A percentile compares a stretch with the other conserved stretches of the same genome.
Conservation (phyloP, 2,888 invertebrate genomes). For the Drosophila barbarae region DNA sequence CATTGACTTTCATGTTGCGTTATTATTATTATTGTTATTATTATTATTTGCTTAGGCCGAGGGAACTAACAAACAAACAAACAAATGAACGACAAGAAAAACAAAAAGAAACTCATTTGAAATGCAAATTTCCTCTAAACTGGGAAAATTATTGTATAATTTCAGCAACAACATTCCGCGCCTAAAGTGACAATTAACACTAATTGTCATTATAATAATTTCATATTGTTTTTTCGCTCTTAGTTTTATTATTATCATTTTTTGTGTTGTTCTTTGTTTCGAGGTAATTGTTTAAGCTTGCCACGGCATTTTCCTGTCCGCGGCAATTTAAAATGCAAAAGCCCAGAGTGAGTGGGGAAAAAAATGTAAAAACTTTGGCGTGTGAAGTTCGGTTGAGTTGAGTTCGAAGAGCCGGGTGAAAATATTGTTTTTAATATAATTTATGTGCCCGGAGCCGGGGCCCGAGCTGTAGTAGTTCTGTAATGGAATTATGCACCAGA, state of each 20-base stretch:
- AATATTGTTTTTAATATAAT: constrained; percentile 69
- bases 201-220: constrained; percentile 75
- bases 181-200: constrained; percentile 73
- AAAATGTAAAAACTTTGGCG: constrained; percentile 42
- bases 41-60: constrained; percentile 56
- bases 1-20: constrained; percentile 43
- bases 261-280: constrained; percentile 29
- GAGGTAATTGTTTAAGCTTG: constrained; percentile 68
- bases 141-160: constrained; percentile 55
- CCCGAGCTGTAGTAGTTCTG: constrained; percentile 37
- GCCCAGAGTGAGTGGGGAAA: not conserved
- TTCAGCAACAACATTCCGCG: constrained; percentile 47
- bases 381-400: constrained; percentile 49
- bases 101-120: constrained; percentile 60
- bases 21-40: constrained; percentile 50
- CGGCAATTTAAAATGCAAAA: constrained; percentile 65
- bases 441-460: constrained; percentile 47
- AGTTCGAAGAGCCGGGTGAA: constrained; percentile 42
- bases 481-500: constrained; percentile 68
- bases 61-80: constrained; percentile 30
- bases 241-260: constrained; percentile 16
- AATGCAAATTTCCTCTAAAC: constrained; percentile 65
- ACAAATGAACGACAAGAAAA: constrained; percentile 25
- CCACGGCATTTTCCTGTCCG: constrained; percentile 64
- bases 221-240: constrained; percentile 58